A percentile compares a stretch with the other conserved stretches of the same genome.
Evolutionary conservation across 2,113 vertebrate genomes (phyloP).

Genomic region (Circaetus gallicus): DNA sequence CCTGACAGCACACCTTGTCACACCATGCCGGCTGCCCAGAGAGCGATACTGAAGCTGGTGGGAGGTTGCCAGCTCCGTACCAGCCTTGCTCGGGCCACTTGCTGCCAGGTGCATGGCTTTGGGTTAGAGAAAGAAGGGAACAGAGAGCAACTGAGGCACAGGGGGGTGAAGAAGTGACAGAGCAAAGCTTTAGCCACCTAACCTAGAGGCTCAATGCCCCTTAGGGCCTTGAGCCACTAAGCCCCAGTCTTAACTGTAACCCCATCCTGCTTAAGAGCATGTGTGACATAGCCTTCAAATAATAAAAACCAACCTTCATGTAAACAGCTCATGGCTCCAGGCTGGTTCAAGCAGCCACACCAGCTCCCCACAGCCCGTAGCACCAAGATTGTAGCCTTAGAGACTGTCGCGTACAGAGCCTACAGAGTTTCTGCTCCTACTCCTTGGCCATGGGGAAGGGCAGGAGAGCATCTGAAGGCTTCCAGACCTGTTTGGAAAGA

Average conservation of each 20-base stretch:
- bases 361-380: neutral
- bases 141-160: neutral
- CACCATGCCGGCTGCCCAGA: fast-evolving
- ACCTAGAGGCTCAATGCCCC: neutral
- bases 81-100: neutral
- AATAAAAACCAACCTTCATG: neutral
- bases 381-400: neutral
- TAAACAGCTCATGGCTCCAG: neutral
- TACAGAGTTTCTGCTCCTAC: neutral
- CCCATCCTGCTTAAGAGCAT: fast-evolving
- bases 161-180: neutral
- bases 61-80: neutral
- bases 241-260: neutral
- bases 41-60: neutral
- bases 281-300: neutral
- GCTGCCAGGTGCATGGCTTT: neutral
- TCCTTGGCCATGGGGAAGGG: neutral
- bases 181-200: neutral
- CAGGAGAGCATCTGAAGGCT: neutral
- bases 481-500: neutral
- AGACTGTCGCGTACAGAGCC: neutral
- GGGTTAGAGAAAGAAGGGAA: neutral
- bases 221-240: neutral
- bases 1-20: neutral
- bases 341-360: neutral